A percentile compares a stretch with the other conserved stretches of the same genome.
These are phyloP conservation scores for Cyanoramphus novaezelandiae DNA, from an alignment of 2,113 vertebrate genomes.

Conservation along the genomic window DNA sequence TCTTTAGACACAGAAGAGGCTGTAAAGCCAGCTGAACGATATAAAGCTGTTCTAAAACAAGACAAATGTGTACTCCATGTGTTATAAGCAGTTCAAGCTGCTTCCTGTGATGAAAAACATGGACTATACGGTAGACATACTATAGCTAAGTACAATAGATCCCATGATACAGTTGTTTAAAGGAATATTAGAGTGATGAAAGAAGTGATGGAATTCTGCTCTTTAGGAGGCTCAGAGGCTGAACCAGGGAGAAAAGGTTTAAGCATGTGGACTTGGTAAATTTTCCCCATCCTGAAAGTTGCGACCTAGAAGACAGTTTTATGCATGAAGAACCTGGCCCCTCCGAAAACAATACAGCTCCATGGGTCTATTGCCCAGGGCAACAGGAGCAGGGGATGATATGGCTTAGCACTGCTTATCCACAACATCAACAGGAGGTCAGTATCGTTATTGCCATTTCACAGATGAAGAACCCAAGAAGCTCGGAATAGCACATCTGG, in stretches of 20 bases:
- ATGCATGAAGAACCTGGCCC: background rate
- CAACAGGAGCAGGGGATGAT: background rate
- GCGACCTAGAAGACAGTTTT: background rate
- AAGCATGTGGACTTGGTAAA: background rate
- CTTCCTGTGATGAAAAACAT: constrained; percentile 71
- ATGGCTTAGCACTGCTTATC: background rate
- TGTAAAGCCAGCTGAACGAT: constrained; percentile 47
- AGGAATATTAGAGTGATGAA: constrained; percentile 69
- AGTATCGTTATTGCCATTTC: background rate
- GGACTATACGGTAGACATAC: constrained; percentile 27
- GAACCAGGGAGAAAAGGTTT: constrained; percentile 10
- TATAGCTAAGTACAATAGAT: constrained; percentile 59
- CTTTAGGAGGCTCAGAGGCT: constrained; percentile 51
- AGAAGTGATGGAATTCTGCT: constrained; percentile 68
- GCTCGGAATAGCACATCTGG: background rate
- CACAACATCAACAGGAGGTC: background rate
- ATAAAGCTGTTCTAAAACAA: constrained; percentile 56
- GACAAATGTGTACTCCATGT: constrained; percentile 61
- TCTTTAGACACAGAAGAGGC: constrained; percentile 34
- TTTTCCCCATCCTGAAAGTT: constrained; percentile 14
- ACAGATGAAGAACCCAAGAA: background rate
- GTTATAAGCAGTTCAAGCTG: constrained; percentile 66
- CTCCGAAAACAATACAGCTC: constrained; percentile 1
- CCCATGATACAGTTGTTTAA: constrained; percentile 53
- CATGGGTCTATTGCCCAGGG: background rate